Evolutionary conservation across 2,797 vertebrate genomes (phyloP), one percentile per base, ranked within the genome.

Genomic region (Danio jaintianensis): DNA sequence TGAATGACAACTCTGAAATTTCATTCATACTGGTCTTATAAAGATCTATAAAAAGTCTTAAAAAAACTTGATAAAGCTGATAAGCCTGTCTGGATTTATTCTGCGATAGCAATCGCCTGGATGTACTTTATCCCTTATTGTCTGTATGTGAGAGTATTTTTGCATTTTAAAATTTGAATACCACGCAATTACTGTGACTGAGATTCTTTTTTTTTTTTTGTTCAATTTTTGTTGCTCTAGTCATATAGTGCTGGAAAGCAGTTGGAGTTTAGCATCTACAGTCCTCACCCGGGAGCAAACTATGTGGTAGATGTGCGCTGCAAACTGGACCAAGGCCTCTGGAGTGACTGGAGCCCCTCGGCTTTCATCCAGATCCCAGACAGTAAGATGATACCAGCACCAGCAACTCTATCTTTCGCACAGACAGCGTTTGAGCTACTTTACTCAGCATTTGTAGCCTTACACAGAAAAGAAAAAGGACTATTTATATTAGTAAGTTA

Each of bases 261-360:
- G 78, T 93, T 87, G 38, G 87, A 93, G 20, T 93, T 93, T 81
- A 94, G 85, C 55, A 76, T 96, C 72, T 93, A 94, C 84, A 92
- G 91, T 80, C 83, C 95, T 52, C 86, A 87, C 68, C 93, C 94
- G 2, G 94, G 94, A 73, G 85, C 81, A 55, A 84, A 84, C 59
- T 96, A 96, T n/a, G 5, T 84, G 55, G 90, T 95, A 43, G 93
- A 96, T 86, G 94, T 96, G 53, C 95, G 93, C 66, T 96, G 96
- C 81, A 92, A 86, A 16, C 89, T 96, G 6, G 95, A 96, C 81
- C 88, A 94, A 3, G 91, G 96, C 80, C 83, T 77, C 67, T 97
- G 96, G 96, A 96, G 97, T 1, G 89, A 94, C 18, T 98, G 97
- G 96, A 95, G 93, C 86, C 70, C 86, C 48, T 50, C 87, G 5